A percentile compares a stretch with the other conserved stretches of the same genome.
Evolutionary conservation across 1,140 invertebrate species (phyloP).

Genomic region (Neelides sp.): DNA sequence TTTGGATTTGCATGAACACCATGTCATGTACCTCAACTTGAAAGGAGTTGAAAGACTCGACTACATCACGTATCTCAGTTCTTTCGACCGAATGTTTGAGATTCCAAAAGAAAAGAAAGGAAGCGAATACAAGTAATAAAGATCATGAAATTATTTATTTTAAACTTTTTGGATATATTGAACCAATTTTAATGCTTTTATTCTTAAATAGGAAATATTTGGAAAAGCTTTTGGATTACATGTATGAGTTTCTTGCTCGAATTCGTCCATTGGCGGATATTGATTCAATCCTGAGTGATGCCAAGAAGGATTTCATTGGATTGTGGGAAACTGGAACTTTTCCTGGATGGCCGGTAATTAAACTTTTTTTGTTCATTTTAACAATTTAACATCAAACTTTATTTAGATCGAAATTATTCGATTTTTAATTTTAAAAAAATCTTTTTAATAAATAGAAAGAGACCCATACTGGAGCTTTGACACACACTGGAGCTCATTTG

Average conservation of each 20-base stretch:
- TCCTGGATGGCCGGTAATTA: constrained; percentile 79
- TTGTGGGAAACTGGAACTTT: constrained; percentile 82
- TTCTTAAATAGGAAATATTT: constrained; percentile 79
- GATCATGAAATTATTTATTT: no score
- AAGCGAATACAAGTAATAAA: no score
- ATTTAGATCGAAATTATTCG: neutral
- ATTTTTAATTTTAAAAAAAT: constrained; percentile 14
- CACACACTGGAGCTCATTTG: constrained; percentile 84
- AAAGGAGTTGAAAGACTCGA: constrained; percentile 95
- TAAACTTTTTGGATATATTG: no score
- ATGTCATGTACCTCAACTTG: constrained; percentile 89
- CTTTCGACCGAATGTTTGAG: constrained; percentile 92
- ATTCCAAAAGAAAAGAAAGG: constrained; percentile 90
- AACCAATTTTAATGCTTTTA: no score
- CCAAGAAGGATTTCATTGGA: constrained; percentile 66
- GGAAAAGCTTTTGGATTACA: constrained; percentile 68
- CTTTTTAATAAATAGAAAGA: constrained; percentile 59
- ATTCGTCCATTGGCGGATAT: constrained; percentile 87
- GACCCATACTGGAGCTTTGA: constrained; percentile 69
- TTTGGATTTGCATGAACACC: constrained; percentile 94
- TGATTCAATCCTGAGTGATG: constrained; percentile 59
- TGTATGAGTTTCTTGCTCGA: constrained; percentile 68
- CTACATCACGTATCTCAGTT: constrained; percentile 86
- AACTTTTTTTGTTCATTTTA: no score
- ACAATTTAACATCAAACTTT: neutral